Base-by-base conservation (phyloP, 2,888 invertebrate genomes). In the Leucozona laternaria region DNA sequence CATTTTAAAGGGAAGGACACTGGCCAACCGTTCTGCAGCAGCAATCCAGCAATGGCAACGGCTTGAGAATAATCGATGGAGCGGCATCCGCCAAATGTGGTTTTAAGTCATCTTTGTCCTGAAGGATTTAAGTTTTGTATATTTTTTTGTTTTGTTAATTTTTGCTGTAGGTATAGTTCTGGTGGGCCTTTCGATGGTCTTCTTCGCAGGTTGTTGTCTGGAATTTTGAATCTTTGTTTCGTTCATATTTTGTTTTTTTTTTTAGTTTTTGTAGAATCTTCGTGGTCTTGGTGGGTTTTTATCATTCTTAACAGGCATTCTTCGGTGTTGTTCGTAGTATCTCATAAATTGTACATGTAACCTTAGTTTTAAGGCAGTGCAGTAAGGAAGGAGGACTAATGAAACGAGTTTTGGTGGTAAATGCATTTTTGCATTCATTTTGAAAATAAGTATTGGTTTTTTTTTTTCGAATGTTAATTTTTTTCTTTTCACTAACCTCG, bases 51-150 rank as follows among this genome's bases (percentile, higher is more conserved):
- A 60, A 17, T 22, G 48, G 48, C 72, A 60, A 40, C 68, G 64
- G 40, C 71, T 40, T 37, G 72, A 40, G 50, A 57, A 75, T 81
- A 82, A 79, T 75, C 75, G 83, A 79, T 78, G 70, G 57, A 20
- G 83, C 70, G 79, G 83, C 64, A 84, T 84, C 64, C 57, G 62
- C 83, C 79, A 79, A 84, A 71, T 86, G 86, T 82, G 78, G 86
- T 82, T 55, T 86, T 86, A 86, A 86, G 86, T 86, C 86, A 86
- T 86, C 71, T 86, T 81, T 76, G 84, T 76, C 79, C 62, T 70
- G 57, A 79, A 68, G 53, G 68, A 53, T 37, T 53, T 68, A 8
- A 50, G 22, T 1, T 11, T 31, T 22, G 31, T 57, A 31, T 7
- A 31, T 71, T 34, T 79, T 55, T 62, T 13, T 70, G 17, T 5